Evolutionary conservation across 2,113 vertebrate species (phyloP).

Genomic region (Epinephelus cyanopodus): DNA sequence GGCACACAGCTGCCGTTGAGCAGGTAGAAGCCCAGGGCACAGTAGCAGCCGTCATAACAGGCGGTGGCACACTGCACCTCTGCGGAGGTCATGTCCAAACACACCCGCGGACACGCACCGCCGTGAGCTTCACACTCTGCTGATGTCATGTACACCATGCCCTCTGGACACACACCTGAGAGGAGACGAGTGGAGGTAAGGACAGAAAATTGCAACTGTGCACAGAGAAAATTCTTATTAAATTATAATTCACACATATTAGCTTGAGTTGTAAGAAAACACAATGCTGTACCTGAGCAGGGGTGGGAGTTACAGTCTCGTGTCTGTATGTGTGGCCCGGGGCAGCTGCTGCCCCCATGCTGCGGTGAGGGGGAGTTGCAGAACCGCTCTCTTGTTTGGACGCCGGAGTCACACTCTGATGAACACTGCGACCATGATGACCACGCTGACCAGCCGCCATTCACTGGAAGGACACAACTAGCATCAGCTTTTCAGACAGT

Average conservation of each 20-base stretch:
- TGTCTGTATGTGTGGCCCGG: conserved; percentile 89
- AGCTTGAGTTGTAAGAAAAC: no score
- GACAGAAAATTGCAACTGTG: no score
- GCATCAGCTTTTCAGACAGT: background rate
- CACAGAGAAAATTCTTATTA: no score
- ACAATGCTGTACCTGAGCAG: conserved; percentile 82
- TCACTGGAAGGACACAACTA: conserved; percentile 70
- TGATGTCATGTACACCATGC: conserved; percentile 81
- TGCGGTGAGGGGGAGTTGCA: conserved; percentile 81
- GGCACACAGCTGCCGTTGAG: conserved; percentile 86
- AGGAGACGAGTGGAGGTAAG: background rate
- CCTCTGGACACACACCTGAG: conserved; percentile 86
- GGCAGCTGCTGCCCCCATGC: conserved; percentile 79
- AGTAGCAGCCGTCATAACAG: conserved; percentile 89
- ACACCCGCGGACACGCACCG: conserved; percentile 86
- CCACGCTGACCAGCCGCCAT: conserved; percentile 87
- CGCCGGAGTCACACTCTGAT: conserved; percentile 85
- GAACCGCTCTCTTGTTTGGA: conserved; percentile 86
- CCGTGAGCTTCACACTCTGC: conserved; percentile 85
- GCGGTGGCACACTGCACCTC: conserved; percentile 86
- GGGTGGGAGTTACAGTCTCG: conserved; percentile 89
- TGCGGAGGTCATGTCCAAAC: conserved; percentile 83
- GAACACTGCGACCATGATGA: conserved; percentile 88
- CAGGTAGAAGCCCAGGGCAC: conserved; percentile 86
- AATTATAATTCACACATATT: background rate